phyloP scores from a whole-genome alignment of 2,888 invertebrate genomes.

The Dynastes grantii region DNA sequence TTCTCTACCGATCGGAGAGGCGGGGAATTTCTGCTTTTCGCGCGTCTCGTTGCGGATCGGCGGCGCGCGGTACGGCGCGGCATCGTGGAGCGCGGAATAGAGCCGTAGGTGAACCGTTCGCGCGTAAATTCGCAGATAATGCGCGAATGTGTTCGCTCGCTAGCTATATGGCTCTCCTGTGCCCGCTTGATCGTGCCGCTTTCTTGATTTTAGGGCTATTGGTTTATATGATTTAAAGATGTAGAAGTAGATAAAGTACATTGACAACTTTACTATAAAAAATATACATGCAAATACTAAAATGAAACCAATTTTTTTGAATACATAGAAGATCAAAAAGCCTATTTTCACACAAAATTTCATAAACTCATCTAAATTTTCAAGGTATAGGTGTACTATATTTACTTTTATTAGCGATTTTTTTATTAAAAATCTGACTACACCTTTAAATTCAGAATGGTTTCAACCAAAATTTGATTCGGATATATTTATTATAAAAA shows the following conservation, averaged over 20 bases:
- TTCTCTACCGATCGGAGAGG: slow-evolving; percentile 25
- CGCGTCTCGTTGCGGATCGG: slow-evolving; percentile 20
- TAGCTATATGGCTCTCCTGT: background rate
- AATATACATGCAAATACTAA: background rate
- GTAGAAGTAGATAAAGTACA: background rate
- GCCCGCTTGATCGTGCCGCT: slow-evolving; percentile 2
- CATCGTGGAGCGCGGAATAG: background rate
- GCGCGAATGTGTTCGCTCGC: slow-evolving; percentile 25
- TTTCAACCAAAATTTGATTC: too few species aligned
- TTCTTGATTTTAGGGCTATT: background rate
- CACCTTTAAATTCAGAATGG: too few species aligned
- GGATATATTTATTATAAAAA: too few species aligned
- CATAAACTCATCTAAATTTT: too few species aligned
- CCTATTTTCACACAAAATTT: too few species aligned
- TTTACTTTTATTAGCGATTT: too few species aligned
- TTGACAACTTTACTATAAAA: background rate
- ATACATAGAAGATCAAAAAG: too few species aligned
- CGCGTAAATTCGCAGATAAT: slow-evolving; percentile 44
- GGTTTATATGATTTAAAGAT: background rate
- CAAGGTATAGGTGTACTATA: too few species aligned
- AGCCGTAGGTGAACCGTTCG: slow-evolving; percentile 25
- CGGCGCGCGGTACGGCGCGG: slow-evolving; percentile 28
- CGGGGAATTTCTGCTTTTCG: slow-evolving; percentile 14
- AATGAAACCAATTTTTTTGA: too few species aligned
- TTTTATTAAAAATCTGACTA: too few species aligned